A percentile compares a stretch with the other conserved stretches of the same genome.
Evolutionary conservation across 1,140 invertebrate genomes (phyloP).

Genomic region (Sesamia nonagrioides): DNA sequence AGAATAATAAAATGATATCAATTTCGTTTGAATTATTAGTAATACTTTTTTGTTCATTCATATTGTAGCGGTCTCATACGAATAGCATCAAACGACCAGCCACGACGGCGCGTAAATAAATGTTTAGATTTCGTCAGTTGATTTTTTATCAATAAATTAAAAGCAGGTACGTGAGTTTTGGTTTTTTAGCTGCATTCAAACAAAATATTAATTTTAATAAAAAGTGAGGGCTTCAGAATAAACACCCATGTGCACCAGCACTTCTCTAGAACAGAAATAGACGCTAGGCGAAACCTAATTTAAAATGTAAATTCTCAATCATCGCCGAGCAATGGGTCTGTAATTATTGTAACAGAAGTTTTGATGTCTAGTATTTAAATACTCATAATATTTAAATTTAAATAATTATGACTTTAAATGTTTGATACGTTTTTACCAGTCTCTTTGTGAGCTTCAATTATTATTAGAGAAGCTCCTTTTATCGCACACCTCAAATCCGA

Average conservation of each 20-base stretch:
- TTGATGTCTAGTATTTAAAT: background rate
- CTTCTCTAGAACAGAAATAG: background rate
- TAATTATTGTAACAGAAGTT: background rate
- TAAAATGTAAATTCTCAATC: background rate
- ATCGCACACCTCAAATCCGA: background rate
- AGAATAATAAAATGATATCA: no score
- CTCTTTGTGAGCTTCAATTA: slow-evolving; percentile 3
- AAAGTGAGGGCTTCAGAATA: background rate
- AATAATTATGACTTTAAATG: background rate
- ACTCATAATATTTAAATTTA: background rate
- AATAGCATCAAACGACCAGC: no score
- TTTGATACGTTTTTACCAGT: slow-evolving; percentile 20
- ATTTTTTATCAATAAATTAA: no score
- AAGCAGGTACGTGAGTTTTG: no score
- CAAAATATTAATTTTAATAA: background rate
- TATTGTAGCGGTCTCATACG: no score
- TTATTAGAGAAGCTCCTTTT: background rate
- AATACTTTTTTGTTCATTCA: no score
- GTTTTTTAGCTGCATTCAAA: background rate
- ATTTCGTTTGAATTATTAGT: background rate
- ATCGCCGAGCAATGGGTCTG: background rate
- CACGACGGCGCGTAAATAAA: no score
- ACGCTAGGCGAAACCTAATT: background rate
- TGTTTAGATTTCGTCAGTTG: no score
- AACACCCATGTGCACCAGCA: background rate